These are phyloP conservation scores for Eudemis profundana DNA, from an alignment of 2,888 invertebrate genomes.

Conservation along the genomic window DNA sequence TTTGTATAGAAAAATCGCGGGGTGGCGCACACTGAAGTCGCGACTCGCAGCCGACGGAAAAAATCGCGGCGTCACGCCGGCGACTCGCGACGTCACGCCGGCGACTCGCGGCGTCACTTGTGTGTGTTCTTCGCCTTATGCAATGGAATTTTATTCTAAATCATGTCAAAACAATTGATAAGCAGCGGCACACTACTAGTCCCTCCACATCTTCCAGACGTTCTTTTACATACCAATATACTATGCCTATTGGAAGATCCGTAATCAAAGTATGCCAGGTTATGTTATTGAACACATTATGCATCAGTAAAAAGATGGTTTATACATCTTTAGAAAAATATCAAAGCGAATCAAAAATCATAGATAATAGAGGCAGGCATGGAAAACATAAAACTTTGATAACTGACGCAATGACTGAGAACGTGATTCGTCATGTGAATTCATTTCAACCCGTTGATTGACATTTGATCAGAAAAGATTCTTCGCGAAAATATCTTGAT, in stretches of 20 bases:
- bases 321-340: too few species aligned
- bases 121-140: too few species aligned
- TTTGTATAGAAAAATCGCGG: too few species aligned
- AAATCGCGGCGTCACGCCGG: too few species aligned
- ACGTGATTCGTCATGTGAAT: constrained; percentile 4
- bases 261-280: constrained; percentile 11
- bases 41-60: too few species aligned
- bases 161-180: neutral
- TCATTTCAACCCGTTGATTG: constrained; percentile 3
- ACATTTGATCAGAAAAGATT: constrained; percentile 8
- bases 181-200: neutral
- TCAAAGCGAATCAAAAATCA: constrained; percentile 3
- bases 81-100: too few species aligned
- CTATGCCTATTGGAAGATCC: neutral
- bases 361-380: constrained; percentile 19
- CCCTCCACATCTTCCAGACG: too few species aligned
- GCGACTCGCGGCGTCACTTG: too few species aligned
- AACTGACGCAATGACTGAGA: constrained; percentile 19
- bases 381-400: constrained; percentile 10
- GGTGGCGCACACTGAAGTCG: too few species aligned
- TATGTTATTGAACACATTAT: constrained; percentile 16
- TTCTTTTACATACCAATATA: constrained; percentile 16
- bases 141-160: constrained; percentile 9
- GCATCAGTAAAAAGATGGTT: constrained; percentile 19
- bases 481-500: constrained; percentile 4